phyloP scores from a whole-genome alignment of 1,140 invertebrate species.

The Drosophila seguyi region DNA sequence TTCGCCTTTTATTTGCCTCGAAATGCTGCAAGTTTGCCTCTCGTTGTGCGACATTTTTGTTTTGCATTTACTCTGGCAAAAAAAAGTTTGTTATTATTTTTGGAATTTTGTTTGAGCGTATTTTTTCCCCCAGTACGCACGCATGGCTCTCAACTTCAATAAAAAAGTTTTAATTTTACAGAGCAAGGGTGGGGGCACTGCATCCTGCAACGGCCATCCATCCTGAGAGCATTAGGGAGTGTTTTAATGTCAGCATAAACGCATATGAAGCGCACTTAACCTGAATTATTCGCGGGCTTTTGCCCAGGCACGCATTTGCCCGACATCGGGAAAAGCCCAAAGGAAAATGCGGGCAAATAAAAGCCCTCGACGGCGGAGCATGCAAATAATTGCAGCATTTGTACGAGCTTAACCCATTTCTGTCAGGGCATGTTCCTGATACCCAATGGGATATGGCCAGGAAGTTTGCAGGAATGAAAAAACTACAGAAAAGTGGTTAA shows the following conservation, averaged over 20 bases:
- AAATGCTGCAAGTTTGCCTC: conserved; percentile 40
- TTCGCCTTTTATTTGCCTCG: conserved; percentile 45
- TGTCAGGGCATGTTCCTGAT: conserved; percentile 42
- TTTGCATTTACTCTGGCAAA: conserved; percentile 50
- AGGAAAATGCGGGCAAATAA: conserved; percentile 42
- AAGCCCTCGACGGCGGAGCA: conserved; percentile 63
- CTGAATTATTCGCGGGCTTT: conserved; percentile 62
- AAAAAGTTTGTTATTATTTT: conserved; percentile 55
- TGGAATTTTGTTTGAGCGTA: conserved; percentile 24
- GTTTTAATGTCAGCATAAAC: conserved; percentile 82
- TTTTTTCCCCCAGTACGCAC: conserved; percentile 38
- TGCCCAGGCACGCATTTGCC: conserved; percentile 50
- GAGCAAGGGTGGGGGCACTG: conserved; percentile 20
- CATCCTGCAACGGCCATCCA: conserved; percentile 4
- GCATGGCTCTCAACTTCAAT: conserved; percentile 70
- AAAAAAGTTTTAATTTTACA: conserved; percentile 67
- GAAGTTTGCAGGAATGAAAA: conserved; percentile 11
- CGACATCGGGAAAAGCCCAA: conserved; percentile 1
- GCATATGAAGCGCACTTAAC: conserved; percentile 77
- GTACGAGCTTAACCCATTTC: conserved; percentile 76
- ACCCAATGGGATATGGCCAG: conserved; percentile 12
- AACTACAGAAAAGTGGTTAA: conserved; percentile 17
- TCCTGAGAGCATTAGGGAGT: conserved; percentile 20
- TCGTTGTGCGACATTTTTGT: conserved; percentile 44
- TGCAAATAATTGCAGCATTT: conserved; percentile 80